Conservation (phyloP, 2,888 invertebrate genomes). For the Aelia acuminata region DNA sequence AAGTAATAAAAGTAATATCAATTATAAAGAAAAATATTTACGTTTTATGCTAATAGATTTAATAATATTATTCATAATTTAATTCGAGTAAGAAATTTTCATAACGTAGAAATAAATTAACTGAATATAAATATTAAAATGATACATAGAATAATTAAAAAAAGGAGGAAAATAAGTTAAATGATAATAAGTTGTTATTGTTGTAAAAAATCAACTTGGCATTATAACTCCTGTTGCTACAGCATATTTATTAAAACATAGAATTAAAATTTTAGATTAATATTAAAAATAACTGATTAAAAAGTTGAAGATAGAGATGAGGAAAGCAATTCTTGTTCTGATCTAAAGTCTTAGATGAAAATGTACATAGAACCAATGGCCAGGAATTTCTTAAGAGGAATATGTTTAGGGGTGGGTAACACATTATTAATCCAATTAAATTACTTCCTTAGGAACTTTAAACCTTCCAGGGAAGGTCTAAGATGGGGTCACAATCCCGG, state of each 20-base stretch:
- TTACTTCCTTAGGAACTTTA: no score
- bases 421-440: no score
- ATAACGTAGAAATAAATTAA: neutral
- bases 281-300: neutral
- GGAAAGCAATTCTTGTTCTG: neutral
- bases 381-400: no score
- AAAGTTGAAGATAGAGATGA: no score
- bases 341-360: no score
- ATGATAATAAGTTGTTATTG: neutral
- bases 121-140: neutral
- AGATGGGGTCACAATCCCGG: no score
- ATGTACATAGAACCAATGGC: no score
- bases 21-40: neutral
- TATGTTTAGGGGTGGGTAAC: no score
- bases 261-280: neutral
- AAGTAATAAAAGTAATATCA: no score
- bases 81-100: neutral
- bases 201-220: neutral
- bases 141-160: neutral
- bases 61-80: neutral
- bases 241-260: neutral
- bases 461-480: no score
- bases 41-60: neutral
- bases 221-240: neutral
- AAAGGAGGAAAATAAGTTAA: neutral